Evolutionary conservation across 2,888 invertebrate genomes (phyloP).

Genomic region (Mechanitis messenoides): DNA sequence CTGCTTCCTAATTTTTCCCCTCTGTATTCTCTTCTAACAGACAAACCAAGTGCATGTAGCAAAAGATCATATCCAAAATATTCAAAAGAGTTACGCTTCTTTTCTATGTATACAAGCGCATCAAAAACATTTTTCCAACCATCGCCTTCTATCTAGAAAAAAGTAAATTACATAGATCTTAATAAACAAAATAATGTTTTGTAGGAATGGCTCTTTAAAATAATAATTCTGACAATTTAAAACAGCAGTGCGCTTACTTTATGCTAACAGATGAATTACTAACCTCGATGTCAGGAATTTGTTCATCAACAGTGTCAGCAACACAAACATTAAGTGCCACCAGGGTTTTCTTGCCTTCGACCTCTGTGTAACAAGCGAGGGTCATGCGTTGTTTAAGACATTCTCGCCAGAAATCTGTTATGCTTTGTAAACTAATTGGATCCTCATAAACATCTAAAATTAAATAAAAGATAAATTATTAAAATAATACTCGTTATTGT

Average conservation of each 20-base stretch:
- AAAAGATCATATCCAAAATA: conserved; percentile 41
- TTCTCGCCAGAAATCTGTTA: conserved; percentile 40
- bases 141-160: conserved; percentile 44
- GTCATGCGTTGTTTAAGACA: conserved; percentile 40
- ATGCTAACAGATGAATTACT: background rate
- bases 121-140: conserved; percentile 47
- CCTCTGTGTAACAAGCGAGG: conserved; percentile 46
- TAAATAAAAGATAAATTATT: too few species aligned
- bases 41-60: conserved; percentile 49
- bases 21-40: conserved; percentile 48
- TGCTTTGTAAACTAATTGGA: conserved; percentile 36
- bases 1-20: conserved; percentile 49
- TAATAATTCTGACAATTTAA: too few species aligned
- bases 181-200: too few species aligned
- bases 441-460: conserved; percentile 28
- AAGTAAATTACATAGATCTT: too few species aligned
- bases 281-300: conserved; percentile 29
- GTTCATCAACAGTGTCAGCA: conserved; percentile 38
- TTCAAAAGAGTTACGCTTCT: conserved; percentile 39
- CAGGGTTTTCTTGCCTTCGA: conserved; percentile 39
- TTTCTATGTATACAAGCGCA: conserved; percentile 39
- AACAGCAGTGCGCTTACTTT: too few species aligned
- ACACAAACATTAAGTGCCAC: conserved; percentile 48
- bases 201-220: too few species aligned
- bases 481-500: background rate